Evolutionary conservation across 30 jellyfish, hydroid and myxozoan species (phyloP).

Genomic region (Clytia hemisphaerica): DNA sequence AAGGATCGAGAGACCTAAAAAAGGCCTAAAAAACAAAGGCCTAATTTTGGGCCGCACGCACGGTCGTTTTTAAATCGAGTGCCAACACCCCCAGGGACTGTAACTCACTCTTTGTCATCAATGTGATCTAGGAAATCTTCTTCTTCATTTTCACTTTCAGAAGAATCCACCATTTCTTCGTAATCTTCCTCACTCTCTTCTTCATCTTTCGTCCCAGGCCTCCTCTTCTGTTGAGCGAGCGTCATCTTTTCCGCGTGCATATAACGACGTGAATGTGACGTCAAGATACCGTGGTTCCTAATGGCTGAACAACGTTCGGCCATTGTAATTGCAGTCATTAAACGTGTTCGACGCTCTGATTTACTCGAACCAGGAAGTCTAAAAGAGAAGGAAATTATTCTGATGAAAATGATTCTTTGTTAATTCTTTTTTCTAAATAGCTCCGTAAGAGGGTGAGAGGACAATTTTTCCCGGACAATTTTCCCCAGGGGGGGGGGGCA

Average conservation of each 20-base stretch:
- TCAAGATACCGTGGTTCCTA: constrained; percentile 37
- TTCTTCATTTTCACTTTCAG: constrained; percentile 28
- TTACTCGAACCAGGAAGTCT: constrained; percentile 72
- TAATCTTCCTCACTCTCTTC: constrained; percentile 32
- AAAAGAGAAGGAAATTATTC: background rate
- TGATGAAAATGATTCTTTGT: background rate
- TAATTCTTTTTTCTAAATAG: background rate
- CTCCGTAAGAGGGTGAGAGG: background rate
- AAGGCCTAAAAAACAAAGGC: too few relatives aligned
- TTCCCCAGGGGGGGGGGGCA: too few relatives aligned
- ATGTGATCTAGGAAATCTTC: constrained; percentile 39
- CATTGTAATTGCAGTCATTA: constrained; percentile 62
- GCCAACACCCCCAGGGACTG: too few relatives aligned
- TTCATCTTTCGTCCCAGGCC: too few relatives aligned
- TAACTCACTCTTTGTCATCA: constrained; percentile 50
- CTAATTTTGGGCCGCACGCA: too few relatives aligned
- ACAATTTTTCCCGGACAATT: too few relatives aligned
- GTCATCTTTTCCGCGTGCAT: constrained; percentile 22
- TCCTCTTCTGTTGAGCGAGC: constrained; percentile 34
- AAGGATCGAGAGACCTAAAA: too few relatives aligned
- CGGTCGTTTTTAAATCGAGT: too few relatives aligned
- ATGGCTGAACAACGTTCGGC: constrained; percentile 43
- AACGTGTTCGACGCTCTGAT: constrained; percentile 52
- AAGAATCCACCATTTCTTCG: background rate
- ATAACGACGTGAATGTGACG: constrained; percentile 39